A percentile compares a stretch with the other conserved stretches of the same genome.
phyloP scores from a whole-genome alignment of 2,797 vertebrate genomes.

The Alca torda region DNA sequence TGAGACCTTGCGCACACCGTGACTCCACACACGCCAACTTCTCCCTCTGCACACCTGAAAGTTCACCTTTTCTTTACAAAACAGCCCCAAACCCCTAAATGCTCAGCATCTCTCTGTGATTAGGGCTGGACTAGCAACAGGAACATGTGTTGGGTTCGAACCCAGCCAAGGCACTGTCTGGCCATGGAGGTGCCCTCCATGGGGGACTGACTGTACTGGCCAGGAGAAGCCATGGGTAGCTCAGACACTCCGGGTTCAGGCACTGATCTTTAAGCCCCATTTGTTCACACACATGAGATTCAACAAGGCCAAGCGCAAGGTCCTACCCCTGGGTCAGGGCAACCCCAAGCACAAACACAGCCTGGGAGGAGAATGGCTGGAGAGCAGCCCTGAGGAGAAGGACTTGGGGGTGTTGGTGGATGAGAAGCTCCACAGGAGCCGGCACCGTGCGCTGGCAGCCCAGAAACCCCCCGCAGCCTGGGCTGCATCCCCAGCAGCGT shows the following conservation, averaged over 20 bases:
- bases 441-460: no score
- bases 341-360: no score
- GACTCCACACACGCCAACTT: background rate
- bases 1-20: fast-evolving
- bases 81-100: background rate
- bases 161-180: background rate
- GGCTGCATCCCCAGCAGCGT: no score
- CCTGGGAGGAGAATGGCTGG: no score
- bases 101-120: background rate
- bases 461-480: no score
- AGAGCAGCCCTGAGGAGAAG: no score
- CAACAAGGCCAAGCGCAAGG: no score
- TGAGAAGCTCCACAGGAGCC: no score
- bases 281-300: background rate
- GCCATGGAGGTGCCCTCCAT: fast-evolving
- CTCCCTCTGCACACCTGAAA: background rate
- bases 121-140: background rate
- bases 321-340: no score
- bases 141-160: background rate
- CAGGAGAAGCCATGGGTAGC: background rate
- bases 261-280: background rate
- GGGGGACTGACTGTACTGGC: fast-evolving
- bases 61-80: background rate
- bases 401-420: no score
- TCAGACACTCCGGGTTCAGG: background rate